Evolutionary conservation across 2,797 vertebrate genomes (phyloP).

Genomic region (Pangasius larnaudii): DNA sequence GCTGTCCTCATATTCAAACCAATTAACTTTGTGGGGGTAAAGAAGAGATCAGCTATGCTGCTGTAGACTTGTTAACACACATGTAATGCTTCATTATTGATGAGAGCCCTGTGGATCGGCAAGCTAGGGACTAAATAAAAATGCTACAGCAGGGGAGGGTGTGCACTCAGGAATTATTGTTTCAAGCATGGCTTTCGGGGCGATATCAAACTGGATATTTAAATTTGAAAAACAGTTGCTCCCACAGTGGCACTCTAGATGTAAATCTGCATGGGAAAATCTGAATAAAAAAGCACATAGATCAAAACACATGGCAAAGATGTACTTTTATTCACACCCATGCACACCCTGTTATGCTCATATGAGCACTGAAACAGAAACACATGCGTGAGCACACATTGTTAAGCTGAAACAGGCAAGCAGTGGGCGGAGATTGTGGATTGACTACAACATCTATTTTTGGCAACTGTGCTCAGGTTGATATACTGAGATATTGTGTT

Average conservation of each 20-base stretch:
- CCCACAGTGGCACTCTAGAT: neutral
- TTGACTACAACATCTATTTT: constrained; percentile 51
- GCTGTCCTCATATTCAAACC: neutral
- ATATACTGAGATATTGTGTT: constrained; percentile 37
- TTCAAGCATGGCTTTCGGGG: constrained; percentile 80
- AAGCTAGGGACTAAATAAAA: constrained; percentile 91
- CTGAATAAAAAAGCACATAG: constrained; percentile 16
- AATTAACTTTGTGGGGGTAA: constrained; percentile 24
- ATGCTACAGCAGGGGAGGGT: constrained; percentile 88
- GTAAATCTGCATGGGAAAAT: constrained; percentile 25
- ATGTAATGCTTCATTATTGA: constrained; percentile 90
- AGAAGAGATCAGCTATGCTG: constrained; percentile 41
- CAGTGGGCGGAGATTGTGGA: constrained; percentile 44
- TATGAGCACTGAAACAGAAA: constrained; percentile 44
- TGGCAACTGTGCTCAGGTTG: constrained; percentile 41
- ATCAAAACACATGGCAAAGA: constrained; percentile 36
- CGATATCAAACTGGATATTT: constrained; percentile 80
- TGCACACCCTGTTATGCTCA: constrained; percentile 42
- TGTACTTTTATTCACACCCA: constrained; percentile 44
- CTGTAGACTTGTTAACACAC: constrained; percentile 89
- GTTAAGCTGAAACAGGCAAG: constrained; percentile 37
- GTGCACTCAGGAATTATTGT: constrained; percentile 95
- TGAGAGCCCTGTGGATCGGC: constrained; percentile 81
- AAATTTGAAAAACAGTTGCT: constrained; percentile 40
- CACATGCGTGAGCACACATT: constrained; percentile 43